Base-by-base conservation (phyloP, 2,797 vertebrate genomes). In the Tragelaphus eurycerus region DNA sequence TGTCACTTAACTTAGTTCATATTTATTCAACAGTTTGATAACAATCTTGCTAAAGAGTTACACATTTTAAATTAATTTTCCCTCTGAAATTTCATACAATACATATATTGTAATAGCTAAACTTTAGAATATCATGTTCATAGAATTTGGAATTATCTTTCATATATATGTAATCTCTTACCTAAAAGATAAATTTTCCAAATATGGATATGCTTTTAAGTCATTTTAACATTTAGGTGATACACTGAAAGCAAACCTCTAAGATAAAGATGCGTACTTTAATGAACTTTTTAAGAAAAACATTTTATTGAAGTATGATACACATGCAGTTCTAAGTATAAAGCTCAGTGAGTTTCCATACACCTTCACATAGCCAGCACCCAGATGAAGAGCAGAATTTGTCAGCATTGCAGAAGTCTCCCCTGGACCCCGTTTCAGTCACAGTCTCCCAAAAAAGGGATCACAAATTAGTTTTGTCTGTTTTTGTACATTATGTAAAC, bases 71-170 rank as follows among this genome's bases (percentile, higher is more conserved):
- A 84, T 67, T 90, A 82, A 89, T 64, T 38, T 84, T 50, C 15
- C 64, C 17, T 48, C 25, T 62, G 15, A 94, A 88, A 17, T 95
- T 91, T 92, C 71, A 81, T 71, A 10, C 50, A 74, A 31, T 38
- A 19, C 1, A 43, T 74, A 84, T 7, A 34, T 59, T 91, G 27
- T 95, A 79, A 95, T 86, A 87, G 52, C 54, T 84, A 84, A 78
- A 21, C 55, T 90, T 86, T 54, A 83, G 25, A 89, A 78, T 82
- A 93, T 93, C 13, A 67, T 81, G 25, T 74, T 85, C 46, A 29
- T 92, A 55, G 89, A 87, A 60, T 89, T 95, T 94, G 43, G 31
- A 13, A n/a, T 96, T 96, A 46, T 95, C 67, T 96, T 97, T 88
- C 27, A 62, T 85, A 79, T 71, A 55, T 86, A 21, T 82, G 17